Evolutionary conservation across 1,140 invertebrate genomes (phyloP).

Genomic region (Ruditapes philippinarum): DNA sequence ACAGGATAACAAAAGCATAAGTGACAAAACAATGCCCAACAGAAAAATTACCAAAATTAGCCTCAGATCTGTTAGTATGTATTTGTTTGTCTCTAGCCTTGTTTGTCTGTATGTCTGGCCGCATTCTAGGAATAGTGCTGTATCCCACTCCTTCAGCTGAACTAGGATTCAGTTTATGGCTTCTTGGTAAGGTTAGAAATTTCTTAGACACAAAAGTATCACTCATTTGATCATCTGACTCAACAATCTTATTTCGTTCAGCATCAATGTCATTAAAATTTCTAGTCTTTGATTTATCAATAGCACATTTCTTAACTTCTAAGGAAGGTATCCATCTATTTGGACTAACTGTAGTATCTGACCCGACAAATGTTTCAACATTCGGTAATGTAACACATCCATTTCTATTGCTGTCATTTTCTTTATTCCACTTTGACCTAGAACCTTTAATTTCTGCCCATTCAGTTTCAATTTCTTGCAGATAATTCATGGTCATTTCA

Average conservation of each 20-base stretch:
- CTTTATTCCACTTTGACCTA: background rate
- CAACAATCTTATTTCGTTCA: too few species aligned
- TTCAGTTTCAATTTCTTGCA: constrained; percentile 80
- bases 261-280: background rate
- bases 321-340: constrained; percentile 55
- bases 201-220: constrained; percentile 6
- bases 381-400: background rate
- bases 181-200: constrained; percentile 34
- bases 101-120: constrained; percentile 54
- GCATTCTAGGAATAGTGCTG: constrained; percentile 33
- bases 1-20: background rate
- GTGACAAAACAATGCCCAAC: background rate
- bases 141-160: background rate
- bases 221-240: background rate
- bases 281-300: background rate
- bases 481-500: constrained; percentile 79
- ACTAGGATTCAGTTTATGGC: background rate
- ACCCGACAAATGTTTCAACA: constrained; percentile 16
- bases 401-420: background rate
- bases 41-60: constrained; percentile 9
- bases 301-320: background rate
- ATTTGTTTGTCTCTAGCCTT: constrained; percentile 42
- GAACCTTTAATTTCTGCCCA: constrained; percentile 66
- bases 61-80: background rate
- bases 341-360: constrained; percentile 35